Evolutionary conservation across 2,113 vertebrate genomes (phyloP).

Genomic region (Heterochromis multidens): DNA sequence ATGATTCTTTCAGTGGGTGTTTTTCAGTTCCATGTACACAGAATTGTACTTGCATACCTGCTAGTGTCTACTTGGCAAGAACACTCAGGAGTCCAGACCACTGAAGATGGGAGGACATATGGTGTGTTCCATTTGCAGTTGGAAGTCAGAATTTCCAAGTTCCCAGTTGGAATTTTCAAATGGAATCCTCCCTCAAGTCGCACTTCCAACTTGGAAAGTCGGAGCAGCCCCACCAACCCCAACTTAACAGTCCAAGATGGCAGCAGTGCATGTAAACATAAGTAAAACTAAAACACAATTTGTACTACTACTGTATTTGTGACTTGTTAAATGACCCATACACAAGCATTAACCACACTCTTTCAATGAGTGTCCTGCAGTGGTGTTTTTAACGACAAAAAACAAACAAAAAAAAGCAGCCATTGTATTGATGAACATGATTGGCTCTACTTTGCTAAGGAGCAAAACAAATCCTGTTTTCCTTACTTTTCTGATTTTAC

Average conservation of each 20-base stretch:
- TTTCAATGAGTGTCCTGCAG: background rate
- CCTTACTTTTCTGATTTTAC: too few relatives aligned
- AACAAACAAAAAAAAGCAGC: too few relatives aligned
- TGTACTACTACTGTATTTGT: background rate
- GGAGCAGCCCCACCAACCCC: background rate
- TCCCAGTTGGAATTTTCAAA: too few relatives aligned
- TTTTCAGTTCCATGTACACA: background rate
- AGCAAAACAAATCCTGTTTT: too few relatives aligned
- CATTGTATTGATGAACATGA: background rate
- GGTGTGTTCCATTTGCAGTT: background rate
- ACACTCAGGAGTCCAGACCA: background rate
- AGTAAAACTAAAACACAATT: background rate
- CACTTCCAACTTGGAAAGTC: background rate
- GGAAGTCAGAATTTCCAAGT: too few relatives aligned
- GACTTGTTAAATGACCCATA: background rate
- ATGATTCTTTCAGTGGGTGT: too few relatives aligned
- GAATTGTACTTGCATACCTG: background rate
- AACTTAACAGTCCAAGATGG: rapidly evolving
- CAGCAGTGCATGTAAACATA: background rate
- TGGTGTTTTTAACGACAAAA: background rate
- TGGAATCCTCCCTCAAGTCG: too few relatives aligned
- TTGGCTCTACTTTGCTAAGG: background rate
- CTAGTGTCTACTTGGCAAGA: background rate
- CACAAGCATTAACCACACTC: background rate
- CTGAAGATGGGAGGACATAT: rapidly evolving